Conservation (phyloP, 2,113 vertebrate genomes). For the Otus sunia region DNA sequence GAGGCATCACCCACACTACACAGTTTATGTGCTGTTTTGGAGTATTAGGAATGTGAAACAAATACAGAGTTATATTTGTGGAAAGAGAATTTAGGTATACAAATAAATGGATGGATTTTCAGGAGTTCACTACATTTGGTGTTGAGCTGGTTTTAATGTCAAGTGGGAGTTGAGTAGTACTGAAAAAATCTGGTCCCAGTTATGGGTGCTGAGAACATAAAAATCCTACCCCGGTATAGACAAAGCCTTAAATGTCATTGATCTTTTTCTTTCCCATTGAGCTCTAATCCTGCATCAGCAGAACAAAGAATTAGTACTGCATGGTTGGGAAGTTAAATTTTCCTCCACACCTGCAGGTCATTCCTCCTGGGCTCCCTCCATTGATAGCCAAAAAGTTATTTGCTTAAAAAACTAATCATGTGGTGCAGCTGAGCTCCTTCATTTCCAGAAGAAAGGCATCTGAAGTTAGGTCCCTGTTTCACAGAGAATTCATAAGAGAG, state of each 20-base stretch:
- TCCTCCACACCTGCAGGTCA: slow-evolving; percentile 58
- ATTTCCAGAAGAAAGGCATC: slow-evolving; percentile 30
- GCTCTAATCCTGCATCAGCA: slow-evolving; percentile 59
- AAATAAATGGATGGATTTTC: slow-evolving; percentile 24
- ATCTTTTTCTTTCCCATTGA: slow-evolving; percentile 59
- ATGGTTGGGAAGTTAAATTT: slow-evolving; percentile 57
- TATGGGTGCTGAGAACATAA: slow-evolving; percentile 56
- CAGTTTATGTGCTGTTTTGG: not conserved
- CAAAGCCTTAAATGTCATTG: slow-evolving; percentile 54
- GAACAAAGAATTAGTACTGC: slow-evolving; percentile 56
- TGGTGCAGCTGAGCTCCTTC: slow-evolving; percentile 51
- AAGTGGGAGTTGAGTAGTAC: not conserved
- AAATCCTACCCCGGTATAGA: slow-evolving; percentile 24
- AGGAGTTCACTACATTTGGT: not conserved
- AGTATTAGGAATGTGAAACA: not conserved
- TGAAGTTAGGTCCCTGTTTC: slow-evolving; percentile 26
- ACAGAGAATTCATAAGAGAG: slow-evolving; percentile 29
- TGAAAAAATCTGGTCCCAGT: slow-evolving; percentile 57
- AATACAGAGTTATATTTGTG: not conserved
- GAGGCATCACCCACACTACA: not conserved
- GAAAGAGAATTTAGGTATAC: not conserved
- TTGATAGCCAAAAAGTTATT: slow-evolving; percentile 53
- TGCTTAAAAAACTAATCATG: slow-evolving; percentile 63
- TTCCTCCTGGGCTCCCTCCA: slow-evolving; percentile 45
- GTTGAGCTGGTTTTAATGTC: not conserved